phyloP scores from a whole-genome alignment of 2,113 vertebrate genomes.

The Spheniscus mendiculus region DNA sequence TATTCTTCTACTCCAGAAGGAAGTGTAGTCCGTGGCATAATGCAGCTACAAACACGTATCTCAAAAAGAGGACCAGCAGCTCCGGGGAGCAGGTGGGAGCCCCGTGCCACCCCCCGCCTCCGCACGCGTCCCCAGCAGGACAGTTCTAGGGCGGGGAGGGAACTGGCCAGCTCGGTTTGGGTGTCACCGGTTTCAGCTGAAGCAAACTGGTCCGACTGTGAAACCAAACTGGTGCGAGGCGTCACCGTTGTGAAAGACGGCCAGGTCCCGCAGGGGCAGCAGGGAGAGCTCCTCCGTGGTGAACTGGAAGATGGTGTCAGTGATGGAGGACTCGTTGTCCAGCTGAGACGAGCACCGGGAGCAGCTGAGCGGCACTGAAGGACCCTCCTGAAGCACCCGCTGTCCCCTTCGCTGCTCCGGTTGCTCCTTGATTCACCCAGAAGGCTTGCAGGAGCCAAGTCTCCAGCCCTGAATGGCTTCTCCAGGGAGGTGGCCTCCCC shows the following conservation, averaged over 20 bases:
- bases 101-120: not conserved
- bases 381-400: rapidly evolving
- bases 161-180: not conserved
- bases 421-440: not conserved
- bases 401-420: rapidly evolving
- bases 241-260: constrained; percentile 74
- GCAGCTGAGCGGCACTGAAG: not conserved
- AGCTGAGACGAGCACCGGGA: not conserved
- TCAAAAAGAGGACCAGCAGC: not conserved
- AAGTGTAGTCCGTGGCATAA: not conserved
- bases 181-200: constrained; percentile 75
- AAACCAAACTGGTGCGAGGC: constrained; percentile 79
- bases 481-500: not conserved
- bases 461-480: not conserved
- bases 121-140: rapidly evolving
- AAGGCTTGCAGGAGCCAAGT: not conserved
- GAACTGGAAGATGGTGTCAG: constrained; percentile 84
- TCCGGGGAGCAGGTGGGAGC: not conserved
- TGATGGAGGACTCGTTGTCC: constrained; percentile 62
- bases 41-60: not conserved
- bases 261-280: constrained; percentile 85
- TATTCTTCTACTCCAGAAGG: constrained; percentile 20
- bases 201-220: constrained; percentile 86
- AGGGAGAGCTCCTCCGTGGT: constrained; percentile 80
- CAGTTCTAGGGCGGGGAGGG: not conserved